Base-by-base conservation (phyloP, 2,113 vertebrate species). In the Gracilinanus agilis region DNA sequence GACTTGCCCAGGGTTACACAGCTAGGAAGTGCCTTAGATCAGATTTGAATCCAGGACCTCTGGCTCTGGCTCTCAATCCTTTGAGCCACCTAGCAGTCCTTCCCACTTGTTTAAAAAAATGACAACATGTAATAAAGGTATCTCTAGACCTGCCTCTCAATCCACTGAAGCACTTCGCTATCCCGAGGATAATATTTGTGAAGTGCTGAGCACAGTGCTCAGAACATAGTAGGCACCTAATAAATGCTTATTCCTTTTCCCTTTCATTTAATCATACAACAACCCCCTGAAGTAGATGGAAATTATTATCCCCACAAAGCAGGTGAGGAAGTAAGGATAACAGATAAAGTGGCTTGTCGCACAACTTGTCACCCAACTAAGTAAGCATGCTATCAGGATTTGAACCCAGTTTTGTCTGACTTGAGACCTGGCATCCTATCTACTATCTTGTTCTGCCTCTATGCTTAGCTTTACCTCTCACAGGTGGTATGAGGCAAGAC, bases 401-500 rank as follows among this genome's bases (percentile, higher is more conserved):
- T 75, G n/a, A 75, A 75, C 67, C 21, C 67, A 21, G 5, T 75
- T 67, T 40, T 75, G 16, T 0, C 16, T n/a, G 61, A 34, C 29
- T n/a, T 29, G 6, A 19, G 29, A 29, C 16, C 2, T 67, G 9
- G 61, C 34, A 40, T 75, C 21, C 67, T 75, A 19, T 75, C 19
- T 0, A 21, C 67, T 75, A n/a, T n/a, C 67, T 75, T 16, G 21
- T 75, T 34, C 67, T 40, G 16, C 2, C n/a, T 75, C 67, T 67
- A 29, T n/a, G 49, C 12, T 7, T 55, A 3, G 0, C n/a, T 5
- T 91, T 55, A 90, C 25, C 24, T 90, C n/a, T 53, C 55, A 93
- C 2, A 83, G 54, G 89, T 55, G 9, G 92, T 94, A 67, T 94
- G 34, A 92, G 24, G 75, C 83, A 92, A 27, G 40, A 88, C 40